Base-by-base conservation (phyloP, 1,140 invertebrate genomes). In the Apis florea region DNA sequence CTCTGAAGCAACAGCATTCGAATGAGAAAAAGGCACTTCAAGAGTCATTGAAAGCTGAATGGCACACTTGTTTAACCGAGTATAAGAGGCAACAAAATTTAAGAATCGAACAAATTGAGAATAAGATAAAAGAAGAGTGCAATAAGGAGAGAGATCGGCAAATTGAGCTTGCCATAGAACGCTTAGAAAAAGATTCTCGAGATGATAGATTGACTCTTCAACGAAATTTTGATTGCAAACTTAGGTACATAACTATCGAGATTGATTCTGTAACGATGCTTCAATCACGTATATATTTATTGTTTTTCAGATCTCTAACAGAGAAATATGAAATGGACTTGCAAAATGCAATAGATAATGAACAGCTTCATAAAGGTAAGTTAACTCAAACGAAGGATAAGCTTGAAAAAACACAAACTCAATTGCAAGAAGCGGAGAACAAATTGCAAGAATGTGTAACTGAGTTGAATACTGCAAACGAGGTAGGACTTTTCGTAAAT, bases 321-420 rank as follows among this genome's bases (percentile, higher is more conserved):
- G 96, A 97, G 63, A 96, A 97, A 90, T 96, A 96, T 83, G 96
- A 97, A 79, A 93, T 94, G 31, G 96, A 97, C 87, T 87, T 97
- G 53, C 93, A 94, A 75, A 94, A 96, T 2, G 91, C 92, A 8
- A 91, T 94, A 54, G 95, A 96, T 83, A 94, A 94, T 63, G 94
- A 96, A 76, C 90, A 73, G 31, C n/a, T 89, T 12, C 69, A 94
- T 1, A 95, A 95, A 91, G 93, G 94, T 3, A 94, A 96, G 85
- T 85, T 96, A 15, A 85, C 95, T 26, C 93, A 94, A 26, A 91
- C 93, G 9, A 95, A 96, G 88, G 95, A 96, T 70, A 91, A 93
- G 83, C 92, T 96, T 81, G 92, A 94, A 6, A 93, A 94, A 83
- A 67, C 89, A 91, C 76, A 95, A 93, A 88, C 90, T 92, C 40